Evolutionary conservation across 2,113 vertebrate genomes (phyloP), one percentile per base, ranked within the genome.

Genomic region (Romanogobio albipinnatus): DNA sequence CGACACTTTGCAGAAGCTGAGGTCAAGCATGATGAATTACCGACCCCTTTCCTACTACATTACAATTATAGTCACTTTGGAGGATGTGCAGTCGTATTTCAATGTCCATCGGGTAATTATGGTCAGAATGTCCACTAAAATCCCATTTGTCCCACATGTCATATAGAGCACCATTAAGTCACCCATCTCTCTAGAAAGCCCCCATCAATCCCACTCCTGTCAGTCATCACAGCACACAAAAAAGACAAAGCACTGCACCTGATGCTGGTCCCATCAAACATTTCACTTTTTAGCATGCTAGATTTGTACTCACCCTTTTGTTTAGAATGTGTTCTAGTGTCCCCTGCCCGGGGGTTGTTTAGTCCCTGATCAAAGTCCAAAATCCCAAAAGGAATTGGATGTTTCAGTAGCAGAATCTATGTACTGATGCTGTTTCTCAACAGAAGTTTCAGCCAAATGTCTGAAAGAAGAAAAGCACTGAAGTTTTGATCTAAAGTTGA

Each of bases 231-330:
- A 45, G 76, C 33, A n/a, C 22, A 77, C 53, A 56, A 56, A 56
- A 5, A 77, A 77, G 17, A 77, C 4, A 77, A 77, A 36, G 9
- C 36, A 29, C 14, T 26, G 39, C 56, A 77, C 33, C 13, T 7
- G 45, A 84, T 64, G 15, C 43, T 26, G 39, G 62, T 39, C 9
- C 33, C 62, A 70, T 43, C 47, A 15, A 68, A 15, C 5, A 22
- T 47, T 61, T 71, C 43, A 39, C 45, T 51, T 47, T 70, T 22
- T 51, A 49, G 17, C 9, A 58, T 13, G 11, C 45, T 29, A 14
- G 68, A 36, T 39, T 66, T 82, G 62, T 56, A 90, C 90, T 89
- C 79, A 90, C 90, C 86, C 84, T 78, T 88, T 45, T 14, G 56
- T 39, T 84, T 47, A 33, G 76, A 84, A 73, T 56, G 68, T 49